Conservation (phyloP, 2,888 invertebrate genomes). For the Microctonus aethiopoides region DNA sequence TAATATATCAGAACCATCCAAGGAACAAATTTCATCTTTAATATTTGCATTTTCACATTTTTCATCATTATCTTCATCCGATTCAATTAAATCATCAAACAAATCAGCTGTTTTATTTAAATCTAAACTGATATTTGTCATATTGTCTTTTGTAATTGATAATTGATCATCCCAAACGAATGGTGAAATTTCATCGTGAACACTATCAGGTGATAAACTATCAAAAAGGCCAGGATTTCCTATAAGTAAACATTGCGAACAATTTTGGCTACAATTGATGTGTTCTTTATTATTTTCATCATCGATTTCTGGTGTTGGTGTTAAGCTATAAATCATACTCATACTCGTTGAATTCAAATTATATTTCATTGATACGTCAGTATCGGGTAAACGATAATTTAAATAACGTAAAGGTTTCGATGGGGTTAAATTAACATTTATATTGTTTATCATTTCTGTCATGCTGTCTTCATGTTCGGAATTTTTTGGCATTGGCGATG, state of each 20-base stretch:
- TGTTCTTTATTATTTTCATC: constrained; percentile 24
- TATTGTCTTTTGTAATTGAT: constrained; percentile 3
- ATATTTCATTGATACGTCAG: constrained; percentile 53
- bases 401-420: constrained; percentile 41
- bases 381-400: constrained; percentile 41
- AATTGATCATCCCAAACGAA: constrained; percentile 41
- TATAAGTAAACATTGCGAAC: constrained; percentile 9
- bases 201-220: constrained; percentile 21
- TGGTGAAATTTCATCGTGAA: constrained; percentile 28
- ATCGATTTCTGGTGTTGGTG: constrained; percentile 45
- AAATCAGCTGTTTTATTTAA: constrained; percentile 29
- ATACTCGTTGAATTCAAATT: constrained; percentile 54
- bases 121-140: background rate
- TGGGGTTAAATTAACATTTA: constrained; percentile 49
- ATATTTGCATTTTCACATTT: constrained; percentile 15
- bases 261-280: constrained; percentile 18
- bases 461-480: constrained; percentile 49
- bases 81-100: constrained; percentile 35
- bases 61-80: constrained; percentile 1
- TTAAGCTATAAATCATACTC: constrained; percentile 58
- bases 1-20: constrained; percentile 51
- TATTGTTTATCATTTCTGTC: constrained; percentile 50
- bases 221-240: background rate
- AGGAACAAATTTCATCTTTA: constrained; percentile 18
- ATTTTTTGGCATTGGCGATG: constrained; percentile 17